These are phyloP conservation scores for Microhierax caerulescens DNA, from an alignment of 2,797 vertebrate genomes.

Conservation along the genomic window DNA sequence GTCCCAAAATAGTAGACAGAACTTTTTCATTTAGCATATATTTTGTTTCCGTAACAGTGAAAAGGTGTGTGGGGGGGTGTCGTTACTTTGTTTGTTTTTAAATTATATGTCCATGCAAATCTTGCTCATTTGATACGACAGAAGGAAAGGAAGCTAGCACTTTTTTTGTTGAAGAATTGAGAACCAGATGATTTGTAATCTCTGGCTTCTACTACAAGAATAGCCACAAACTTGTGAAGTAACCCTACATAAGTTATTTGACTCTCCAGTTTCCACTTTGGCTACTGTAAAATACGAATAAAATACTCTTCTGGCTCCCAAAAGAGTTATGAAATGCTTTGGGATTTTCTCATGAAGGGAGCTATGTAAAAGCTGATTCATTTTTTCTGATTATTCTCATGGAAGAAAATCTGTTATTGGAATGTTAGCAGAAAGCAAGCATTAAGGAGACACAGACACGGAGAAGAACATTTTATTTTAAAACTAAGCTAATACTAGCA, in stretches of 20 bases:
- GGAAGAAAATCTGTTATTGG: not conserved
- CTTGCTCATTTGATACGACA: not conserved
- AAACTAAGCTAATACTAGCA: not conserved
- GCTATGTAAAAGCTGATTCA: not conserved
- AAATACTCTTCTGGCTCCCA: not conserved
- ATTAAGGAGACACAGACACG: not conserved
- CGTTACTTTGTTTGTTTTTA: not conserved
- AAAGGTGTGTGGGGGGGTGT: too few relatives aligned
- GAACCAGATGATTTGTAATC: not conserved
- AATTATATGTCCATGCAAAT: not conserved
- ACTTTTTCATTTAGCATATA: not conserved
- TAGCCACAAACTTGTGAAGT: not conserved
- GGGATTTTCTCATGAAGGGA: not conserved
- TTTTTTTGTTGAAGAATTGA: not conserved
- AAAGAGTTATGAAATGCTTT: not conserved
- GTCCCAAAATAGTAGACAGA: not conserved
- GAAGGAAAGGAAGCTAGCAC: not conserved
- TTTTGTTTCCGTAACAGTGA: not conserved
- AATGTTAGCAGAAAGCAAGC: not conserved
- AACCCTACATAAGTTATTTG: fast-evolving
- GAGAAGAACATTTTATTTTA: not conserved
- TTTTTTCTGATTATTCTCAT: not conserved
- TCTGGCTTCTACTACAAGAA: not conserved
- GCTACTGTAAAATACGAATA: not conserved
- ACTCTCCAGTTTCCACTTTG: not conserved